Conservation (phyloP, 2,888 invertebrate species). For the Morpho achilles region DNA sequence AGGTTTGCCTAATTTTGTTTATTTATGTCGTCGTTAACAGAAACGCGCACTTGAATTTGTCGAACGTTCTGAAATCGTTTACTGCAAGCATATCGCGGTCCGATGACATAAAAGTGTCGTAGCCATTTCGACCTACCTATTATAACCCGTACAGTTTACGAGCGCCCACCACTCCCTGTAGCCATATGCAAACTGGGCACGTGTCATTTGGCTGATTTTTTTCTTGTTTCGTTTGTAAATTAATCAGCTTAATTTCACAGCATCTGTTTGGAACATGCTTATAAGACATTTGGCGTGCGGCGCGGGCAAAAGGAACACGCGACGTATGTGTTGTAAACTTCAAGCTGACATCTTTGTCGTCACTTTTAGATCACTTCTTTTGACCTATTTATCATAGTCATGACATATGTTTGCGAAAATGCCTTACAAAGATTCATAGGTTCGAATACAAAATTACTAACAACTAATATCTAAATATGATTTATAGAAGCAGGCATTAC, state of each 20-base stretch:
- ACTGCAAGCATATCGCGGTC: conserved; percentile 32
- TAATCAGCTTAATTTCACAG: conserved; percentile 37
- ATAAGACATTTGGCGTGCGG: conserved; percentile 10
- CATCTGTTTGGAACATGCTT: conserved; percentile 32
- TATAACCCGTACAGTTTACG: conserved; percentile 38
- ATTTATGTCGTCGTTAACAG: not conserved
- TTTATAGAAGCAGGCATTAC: too few species aligned
- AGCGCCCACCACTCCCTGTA: conserved; percentile 32
- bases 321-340: too few species aligned
- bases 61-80: conserved; percentile 32
- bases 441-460: too few species aligned
- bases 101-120: conserved; percentile 63
- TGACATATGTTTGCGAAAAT: too few species aligned
- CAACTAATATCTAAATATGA: too few species aligned
- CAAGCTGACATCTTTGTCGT: too few species aligned
- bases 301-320: not conserved
- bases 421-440: too few species aligned
- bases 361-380: too few species aligned
- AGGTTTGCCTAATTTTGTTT: too few species aligned
- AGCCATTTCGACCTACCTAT: conserved; percentile 37
- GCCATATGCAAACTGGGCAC: conserved; percentile 49
- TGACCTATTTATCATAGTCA: too few species aligned
- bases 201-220: conserved; percentile 36
- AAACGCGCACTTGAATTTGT: conserved; percentile 22
- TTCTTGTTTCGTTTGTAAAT: conserved; percentile 33